phyloP scores from a whole-genome alignment of 2,888 invertebrate genomes.

The Caenorhabditis becei region DNA sequence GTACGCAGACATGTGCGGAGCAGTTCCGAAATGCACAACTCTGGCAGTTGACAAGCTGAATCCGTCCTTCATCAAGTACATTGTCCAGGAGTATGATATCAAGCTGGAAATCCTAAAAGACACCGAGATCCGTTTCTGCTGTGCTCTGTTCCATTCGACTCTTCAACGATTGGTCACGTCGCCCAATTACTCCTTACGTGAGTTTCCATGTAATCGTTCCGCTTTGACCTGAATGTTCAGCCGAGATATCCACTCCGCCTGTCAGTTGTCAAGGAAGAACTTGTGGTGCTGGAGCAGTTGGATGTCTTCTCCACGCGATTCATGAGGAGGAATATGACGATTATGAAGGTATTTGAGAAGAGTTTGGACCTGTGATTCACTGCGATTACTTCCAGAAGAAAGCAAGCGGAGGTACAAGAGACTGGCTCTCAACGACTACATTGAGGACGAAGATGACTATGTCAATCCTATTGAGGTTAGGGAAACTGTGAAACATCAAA shows the following conservation, averaged over 20 bases:
- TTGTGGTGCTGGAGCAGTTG: conserved; percentile 67
- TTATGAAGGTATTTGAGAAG: conserved; percentile 50
- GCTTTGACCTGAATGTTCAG: too few species aligned
- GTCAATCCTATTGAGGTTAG: conserved; percentile 64
- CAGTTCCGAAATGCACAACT: conserved; percentile 61
- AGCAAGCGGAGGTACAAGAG: conserved; percentile 28
- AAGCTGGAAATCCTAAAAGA: conserved; percentile 57
- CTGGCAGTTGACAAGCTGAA: conserved; percentile 63
- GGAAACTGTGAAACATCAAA: background rate
- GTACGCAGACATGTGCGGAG: conserved; percentile 67
- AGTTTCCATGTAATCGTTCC: too few species aligned
- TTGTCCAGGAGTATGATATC: conserved; percentile 65
- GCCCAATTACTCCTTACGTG: conserved; percentile 61
- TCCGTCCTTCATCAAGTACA: conserved; percentile 64
- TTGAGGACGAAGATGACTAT: conserved; percentile 62
- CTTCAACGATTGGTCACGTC: conserved; percentile 66
- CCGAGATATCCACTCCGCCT: conserved; percentile 55
- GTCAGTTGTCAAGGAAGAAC: conserved; percentile 62
- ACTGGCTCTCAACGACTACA: conserved; percentile 55
- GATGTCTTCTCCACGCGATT: conserved; percentile 66
- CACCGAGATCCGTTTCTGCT: conserved; percentile 63
- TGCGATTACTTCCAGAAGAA: conserved; percentile 45
- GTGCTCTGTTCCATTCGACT: conserved; percentile 70
- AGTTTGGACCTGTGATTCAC: conserved; percentile 1
- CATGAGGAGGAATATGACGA: conserved; percentile 58